phyloP scores from a whole-genome alignment of 2,113 vertebrate species.

The Spilogale gracilis region DNA sequence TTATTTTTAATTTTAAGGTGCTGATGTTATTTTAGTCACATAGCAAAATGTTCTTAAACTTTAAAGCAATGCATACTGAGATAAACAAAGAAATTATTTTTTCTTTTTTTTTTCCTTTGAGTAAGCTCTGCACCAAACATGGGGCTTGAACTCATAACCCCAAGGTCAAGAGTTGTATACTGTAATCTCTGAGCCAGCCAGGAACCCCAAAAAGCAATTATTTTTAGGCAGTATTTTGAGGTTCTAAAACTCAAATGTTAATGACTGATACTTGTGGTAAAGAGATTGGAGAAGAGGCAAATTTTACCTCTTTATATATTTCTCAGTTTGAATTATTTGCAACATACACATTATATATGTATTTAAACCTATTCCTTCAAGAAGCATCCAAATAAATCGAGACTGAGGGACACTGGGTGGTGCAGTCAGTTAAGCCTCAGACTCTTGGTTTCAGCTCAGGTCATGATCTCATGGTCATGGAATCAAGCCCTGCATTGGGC shows the following conservation, averaged over 20 bases:
- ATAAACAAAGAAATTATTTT: neutral
- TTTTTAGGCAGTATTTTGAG: constrained; percentile 14
- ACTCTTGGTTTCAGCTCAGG: neutral
- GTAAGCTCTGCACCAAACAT: neutral
- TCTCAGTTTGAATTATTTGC: neutral
- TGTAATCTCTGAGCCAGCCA: neutral
- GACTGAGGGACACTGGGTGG: neutral
- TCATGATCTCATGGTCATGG: neutral
- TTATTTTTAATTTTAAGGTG: neutral
- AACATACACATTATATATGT: neutral
- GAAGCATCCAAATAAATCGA: neutral
- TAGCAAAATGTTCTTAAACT: neutral
- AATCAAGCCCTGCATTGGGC: neutral
- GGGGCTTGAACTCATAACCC: neutral
- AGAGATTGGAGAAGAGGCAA: neutral
- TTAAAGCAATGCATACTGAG: neutral
- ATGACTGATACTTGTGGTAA: neutral
- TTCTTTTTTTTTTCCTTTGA: neutral
- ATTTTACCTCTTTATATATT: neutral
- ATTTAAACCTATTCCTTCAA: neutral
- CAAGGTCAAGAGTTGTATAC: neutral
- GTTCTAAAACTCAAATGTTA: constrained; percentile 31
- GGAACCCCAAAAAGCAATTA: neutral
- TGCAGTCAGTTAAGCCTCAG: neutral
- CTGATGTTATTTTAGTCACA: neutral